Evolutionary conservation across 37 sponge, comb jelly and placozoan species (phyloP).

Genomic region (Ianthella basta): DNA sequence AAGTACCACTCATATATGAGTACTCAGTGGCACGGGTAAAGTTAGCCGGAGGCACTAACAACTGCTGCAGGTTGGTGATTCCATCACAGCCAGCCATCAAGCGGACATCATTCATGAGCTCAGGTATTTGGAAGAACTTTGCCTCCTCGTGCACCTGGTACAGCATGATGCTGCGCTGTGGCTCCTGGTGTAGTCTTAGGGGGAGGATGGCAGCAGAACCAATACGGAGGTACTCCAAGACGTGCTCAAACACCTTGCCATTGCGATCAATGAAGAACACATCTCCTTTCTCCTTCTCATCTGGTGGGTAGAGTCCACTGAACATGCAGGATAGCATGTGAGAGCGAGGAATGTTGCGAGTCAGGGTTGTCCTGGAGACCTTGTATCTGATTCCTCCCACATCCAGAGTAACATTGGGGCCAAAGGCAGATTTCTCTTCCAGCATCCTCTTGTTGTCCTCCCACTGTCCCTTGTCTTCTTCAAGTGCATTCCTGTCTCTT

Average conservation of each 20-base stretch:
- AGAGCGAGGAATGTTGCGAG: conserved; percentile 14
- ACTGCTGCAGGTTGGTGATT: not conserved
- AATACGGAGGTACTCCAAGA: conserved; percentile 32
- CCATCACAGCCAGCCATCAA: not conserved
- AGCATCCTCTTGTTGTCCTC: conserved; percentile 23
- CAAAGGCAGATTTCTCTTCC: conserved; percentile 28
- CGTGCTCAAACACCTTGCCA: conserved; percentile 27
- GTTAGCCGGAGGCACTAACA: not conserved
- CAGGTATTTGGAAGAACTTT: conserved; percentile 30
- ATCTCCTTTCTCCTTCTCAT: conserved; percentile 3
- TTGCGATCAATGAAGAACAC: conserved; percentile 29
- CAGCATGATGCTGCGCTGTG: conserved; percentile 25
- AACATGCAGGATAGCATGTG: conserved; percentile 28
- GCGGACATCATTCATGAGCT: conserved; percentile 28
- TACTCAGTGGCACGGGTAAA: not conserved
- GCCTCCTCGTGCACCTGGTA: conserved; percentile 28
- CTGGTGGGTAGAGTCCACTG: conserved; percentile 28
- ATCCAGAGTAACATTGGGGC: conserved; percentile 27
- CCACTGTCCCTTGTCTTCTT: not conserved
- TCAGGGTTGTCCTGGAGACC: conserved; percentile 20
- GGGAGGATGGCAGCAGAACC: conserved; percentile 1
- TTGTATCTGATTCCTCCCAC: conserved; percentile 19
- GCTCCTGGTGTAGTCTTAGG: not conserved
- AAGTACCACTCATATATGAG: not conserved
- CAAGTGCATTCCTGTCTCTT: not conserved